These are phyloP conservation scores for Drosophila multiciliata DNA, from an alignment of 2,888 invertebrate species.

Conservation along the genomic window DNA sequence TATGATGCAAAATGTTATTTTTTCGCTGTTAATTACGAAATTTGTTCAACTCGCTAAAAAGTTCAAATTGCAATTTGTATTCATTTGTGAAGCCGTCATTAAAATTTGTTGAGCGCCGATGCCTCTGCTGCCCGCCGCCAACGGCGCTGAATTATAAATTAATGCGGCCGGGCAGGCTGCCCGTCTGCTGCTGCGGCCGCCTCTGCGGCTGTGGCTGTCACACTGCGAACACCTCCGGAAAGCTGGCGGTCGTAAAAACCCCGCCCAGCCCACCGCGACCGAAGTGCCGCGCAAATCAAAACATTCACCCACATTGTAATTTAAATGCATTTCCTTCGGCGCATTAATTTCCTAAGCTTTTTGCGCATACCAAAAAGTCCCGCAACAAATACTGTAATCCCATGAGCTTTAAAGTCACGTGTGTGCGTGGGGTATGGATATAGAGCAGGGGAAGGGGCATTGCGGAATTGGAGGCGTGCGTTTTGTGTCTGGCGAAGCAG, in stretches of 20 bases:
- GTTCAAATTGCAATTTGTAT: constrained; percentile 80
- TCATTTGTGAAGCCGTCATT: constrained; percentile 74
- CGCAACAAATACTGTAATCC: constrained; percentile 74
- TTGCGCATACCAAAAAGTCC: constrained; percentile 77
- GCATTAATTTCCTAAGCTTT: constrained; percentile 84
- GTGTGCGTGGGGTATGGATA: constrained; percentile 41
- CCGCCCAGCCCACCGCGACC: constrained; percentile 2
- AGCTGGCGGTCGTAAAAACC: background rate
- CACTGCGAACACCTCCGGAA: constrained; percentile 69
- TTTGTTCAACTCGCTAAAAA: constrained; percentile 68
- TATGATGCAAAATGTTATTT: constrained; percentile 72
- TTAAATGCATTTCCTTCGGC: constrained; percentile 82
- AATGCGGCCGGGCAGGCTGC: constrained; percentile 60
- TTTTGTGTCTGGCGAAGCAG: constrained; percentile 35
- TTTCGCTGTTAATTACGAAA: constrained; percentile 75
- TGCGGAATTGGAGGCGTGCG: constrained; percentile 8
- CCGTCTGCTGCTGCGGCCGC: constrained; percentile 23
- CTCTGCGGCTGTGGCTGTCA: constrained; percentile 48
- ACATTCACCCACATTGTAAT: constrained; percentile 69
- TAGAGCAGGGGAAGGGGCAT: background rate
- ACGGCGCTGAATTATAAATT: constrained; percentile 71
- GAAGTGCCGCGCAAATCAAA: constrained; percentile 7
- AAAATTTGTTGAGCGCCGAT: constrained; percentile 60
- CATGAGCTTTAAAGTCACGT: constrained; percentile 81
- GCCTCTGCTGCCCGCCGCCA: constrained; percentile 20